phyloP scores from a whole-genome alignment of 92 coral and sea anemone species.

The Palythoa heliodiscus region DNA sequence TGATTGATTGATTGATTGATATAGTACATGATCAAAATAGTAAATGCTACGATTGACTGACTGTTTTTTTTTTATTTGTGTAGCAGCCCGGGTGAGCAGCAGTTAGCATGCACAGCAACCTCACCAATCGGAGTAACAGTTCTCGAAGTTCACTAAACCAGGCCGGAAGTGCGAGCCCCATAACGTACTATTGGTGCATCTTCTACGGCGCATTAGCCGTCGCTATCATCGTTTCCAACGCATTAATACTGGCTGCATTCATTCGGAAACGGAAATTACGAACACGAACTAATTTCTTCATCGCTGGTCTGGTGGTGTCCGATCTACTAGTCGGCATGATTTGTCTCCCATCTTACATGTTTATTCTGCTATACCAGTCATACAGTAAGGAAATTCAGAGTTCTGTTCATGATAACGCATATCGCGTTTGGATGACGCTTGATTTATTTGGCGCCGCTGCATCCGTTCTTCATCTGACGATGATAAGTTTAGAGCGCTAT shows the following conservation, averaged over 20 bases:
- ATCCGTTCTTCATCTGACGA: conserved; percentile 56
- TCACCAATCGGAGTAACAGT: conserved; percentile 16
- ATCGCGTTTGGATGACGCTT: conserved; percentile 59
- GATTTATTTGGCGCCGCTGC: conserved; percentile 67
- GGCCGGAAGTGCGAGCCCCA: neutral
- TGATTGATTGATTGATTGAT: too few species aligned
- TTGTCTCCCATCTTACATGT: conserved; percentile 61
- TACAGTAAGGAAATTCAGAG: conserved; percentile 30
- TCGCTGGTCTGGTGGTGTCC: conserved; percentile 56
- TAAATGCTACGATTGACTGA: too few species aligned
- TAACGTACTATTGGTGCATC: conserved; percentile 38
- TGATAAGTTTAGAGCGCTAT: conserved; percentile 64
- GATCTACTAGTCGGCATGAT: conserved; percentile 57
- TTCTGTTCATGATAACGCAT: conserved; percentile 47
- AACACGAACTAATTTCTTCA: conserved; percentile 57
- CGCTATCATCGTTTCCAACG: conserved; percentile 52
- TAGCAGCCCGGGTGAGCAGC: neutral
- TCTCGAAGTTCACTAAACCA: neutral
- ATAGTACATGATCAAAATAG: too few species aligned
- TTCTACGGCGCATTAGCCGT: conserved; percentile 49
- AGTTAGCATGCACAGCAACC: conserved; percentile 11
- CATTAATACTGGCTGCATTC: conserved; percentile 43
- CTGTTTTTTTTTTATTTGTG: neutral
- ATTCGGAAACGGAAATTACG: conserved; percentile 55
- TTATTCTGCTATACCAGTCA: conserved; percentile 46